phyloP scores from a whole-genome alignment of 2,797 vertebrate genomes.

The Paedocypris micromegethes region DNA sequence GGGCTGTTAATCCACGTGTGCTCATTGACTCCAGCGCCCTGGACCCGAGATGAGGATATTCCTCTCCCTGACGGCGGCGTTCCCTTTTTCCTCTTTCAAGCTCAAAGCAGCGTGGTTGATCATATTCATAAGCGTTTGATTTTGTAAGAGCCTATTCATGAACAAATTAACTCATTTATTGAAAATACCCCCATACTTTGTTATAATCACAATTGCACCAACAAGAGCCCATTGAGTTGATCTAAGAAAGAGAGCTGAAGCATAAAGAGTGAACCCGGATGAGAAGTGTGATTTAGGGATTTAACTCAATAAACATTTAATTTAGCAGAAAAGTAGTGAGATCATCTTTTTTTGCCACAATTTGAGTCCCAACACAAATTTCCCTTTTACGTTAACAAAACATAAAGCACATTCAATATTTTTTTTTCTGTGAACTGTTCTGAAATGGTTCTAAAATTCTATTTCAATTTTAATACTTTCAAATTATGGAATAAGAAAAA shows the following conservation, averaged over 20 bases:
- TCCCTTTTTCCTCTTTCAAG: constrained; percentile 27
- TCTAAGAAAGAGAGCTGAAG: not conserved
- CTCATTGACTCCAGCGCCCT: constrained; percentile 29
- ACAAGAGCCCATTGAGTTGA: constrained; percentile 18
- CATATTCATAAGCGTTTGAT: constrained; percentile 30
- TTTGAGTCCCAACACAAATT: too few relatives aligned
- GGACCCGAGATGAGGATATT: constrained; percentile 23
- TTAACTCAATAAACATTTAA: too few relatives aligned
- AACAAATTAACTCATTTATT: constrained; percentile 37
- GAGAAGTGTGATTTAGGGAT: not conserved
- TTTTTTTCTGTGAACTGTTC: too few relatives aligned
- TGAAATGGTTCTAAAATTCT: too few relatives aligned
- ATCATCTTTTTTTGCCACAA: too few relatives aligned
- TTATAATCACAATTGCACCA: constrained; percentile 24
- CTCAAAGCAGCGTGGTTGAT: constrained; percentile 32
- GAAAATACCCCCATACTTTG: constrained; percentile 25
- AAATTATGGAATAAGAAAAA: too few relatives aligned
- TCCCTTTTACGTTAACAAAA: too few relatives aligned
- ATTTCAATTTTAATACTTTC: too few relatives aligned
- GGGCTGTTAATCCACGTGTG: constrained; percentile 42
- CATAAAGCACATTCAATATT: too few relatives aligned
- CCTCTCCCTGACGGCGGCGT: constrained; percentile 8
- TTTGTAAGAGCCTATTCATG: constrained; percentile 29
- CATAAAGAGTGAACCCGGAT: not conserved
- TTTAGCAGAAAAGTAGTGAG: too few relatives aligned